A percentile compares a stretch with the other conserved stretches of the same genome.
Evolutionary conservation across 2,888 invertebrate species (phyloP).

Genomic region (Mesoligia furuncula): DNA sequence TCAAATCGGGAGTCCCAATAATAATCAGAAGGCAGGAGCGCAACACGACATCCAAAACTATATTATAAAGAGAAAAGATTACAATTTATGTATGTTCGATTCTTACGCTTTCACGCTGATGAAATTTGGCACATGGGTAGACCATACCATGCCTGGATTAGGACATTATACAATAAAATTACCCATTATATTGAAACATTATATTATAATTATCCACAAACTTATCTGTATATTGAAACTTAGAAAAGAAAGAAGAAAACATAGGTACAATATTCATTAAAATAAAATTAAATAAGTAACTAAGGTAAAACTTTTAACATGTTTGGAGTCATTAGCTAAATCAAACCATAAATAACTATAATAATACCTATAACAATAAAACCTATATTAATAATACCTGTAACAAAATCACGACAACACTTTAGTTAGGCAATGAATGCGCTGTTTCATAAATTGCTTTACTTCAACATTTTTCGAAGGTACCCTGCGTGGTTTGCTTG

Average conservation of each 20-base stretch:
- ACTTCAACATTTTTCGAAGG: conserved; percentile 61
- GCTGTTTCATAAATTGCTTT: not conserved
- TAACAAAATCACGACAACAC: not conserved
- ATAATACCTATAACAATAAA: not conserved
- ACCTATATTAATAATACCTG: not conserved
- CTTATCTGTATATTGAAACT: conserved; percentile 15
- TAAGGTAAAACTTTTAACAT: not conserved
- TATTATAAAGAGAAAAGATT: too few relatives aligned
- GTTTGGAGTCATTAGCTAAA: not conserved
- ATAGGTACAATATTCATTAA: not conserved
- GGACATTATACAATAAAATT: not conserved
- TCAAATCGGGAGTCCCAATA: not conserved
- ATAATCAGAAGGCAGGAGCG: not conserved
- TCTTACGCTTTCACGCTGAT: too few relatives aligned
- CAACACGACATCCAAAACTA: not conserved
- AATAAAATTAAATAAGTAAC: conserved; percentile 16
- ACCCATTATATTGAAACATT: not conserved
- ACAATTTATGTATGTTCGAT: too few relatives aligned
- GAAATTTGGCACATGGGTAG: too few relatives aligned
- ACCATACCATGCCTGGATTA: too few relatives aligned
- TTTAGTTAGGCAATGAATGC: not conserved
- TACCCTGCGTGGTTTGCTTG: conserved; percentile 66
- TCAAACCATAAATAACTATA: not conserved
- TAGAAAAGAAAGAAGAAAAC: conserved; percentile 6
- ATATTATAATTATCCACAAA: conserved; percentile 1